phyloP scores from a whole-genome alignment of 1,140 invertebrate species.

The Cylas formicarius region DNA sequence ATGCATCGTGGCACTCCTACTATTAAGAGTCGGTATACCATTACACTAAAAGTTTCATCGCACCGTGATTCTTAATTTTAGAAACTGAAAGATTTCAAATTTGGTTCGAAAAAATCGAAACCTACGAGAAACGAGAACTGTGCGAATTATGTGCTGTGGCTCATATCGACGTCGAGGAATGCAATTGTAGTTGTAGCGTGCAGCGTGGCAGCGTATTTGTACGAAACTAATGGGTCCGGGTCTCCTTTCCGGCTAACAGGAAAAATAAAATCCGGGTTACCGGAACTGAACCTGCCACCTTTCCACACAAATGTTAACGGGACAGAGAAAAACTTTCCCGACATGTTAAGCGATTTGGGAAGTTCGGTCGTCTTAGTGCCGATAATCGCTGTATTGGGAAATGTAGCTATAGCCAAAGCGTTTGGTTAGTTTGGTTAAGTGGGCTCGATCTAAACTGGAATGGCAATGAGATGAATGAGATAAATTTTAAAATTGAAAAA shows the following conservation, averaged over 20 bases:
- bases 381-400: constrained; percentile 74
- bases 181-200: constrained; percentile 65
- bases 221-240: constrained; percentile 37
- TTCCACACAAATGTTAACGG: constrained; percentile 52
- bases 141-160: constrained; percentile 56
- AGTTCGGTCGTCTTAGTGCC: constrained; percentile 70
- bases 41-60: not conserved
- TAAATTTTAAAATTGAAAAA: not conserved
- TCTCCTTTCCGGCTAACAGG: constrained; percentile 61
- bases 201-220: constrained; percentile 51
- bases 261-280: constrained; percentile 54
- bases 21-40: constrained; percentile 57
- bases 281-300: constrained; percentile 51
- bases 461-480: not conserved
- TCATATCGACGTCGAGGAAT: constrained; percentile 72
- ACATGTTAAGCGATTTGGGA: constrained; percentile 55
- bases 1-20: constrained; percentile 61
- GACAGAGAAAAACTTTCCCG: constrained; percentile 42
- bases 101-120: constrained; percentile 24
- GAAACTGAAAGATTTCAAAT: constrained; percentile 56
- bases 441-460: no score
- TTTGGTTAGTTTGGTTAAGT: constrained; percentile 60
- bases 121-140: constrained; percentile 40
- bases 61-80: constrained; percentile 39
- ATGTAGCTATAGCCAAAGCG: constrained; percentile 80